These are phyloP conservation scores for Bos taurus DNA, from an alignment of 2,113 vertebrate genomes.

Conservation along the genomic window ARS-UCD2.0 NC_037331.1:24346001-24346500, in stretches of 20 bases:
- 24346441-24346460: not conserved
- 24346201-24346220: not conserved
- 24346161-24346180: too few species aligned
- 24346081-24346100: too few species aligned
- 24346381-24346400: not conserved
- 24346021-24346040: too few species aligned
- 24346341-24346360: not conserved
- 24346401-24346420: not conserved
- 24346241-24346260: not conserved
- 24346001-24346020: too few species aligned
- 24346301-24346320: not conserved
- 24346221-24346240: not conserved
- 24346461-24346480: not conserved
- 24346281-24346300: not conserved
- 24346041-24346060: too few species aligned
- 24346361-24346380: not conserved
- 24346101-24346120: too few species aligned
- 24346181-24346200: too few species aligned
- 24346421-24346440: not conserved
- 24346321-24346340: not conserved
- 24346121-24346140: too few species aligned
- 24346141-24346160: too few species aligned
- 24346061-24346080: too few species aligned
- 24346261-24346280: not conserved
- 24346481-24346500: not conserved